phyloP scores from a whole-genome alignment of 2,888 invertebrate genomes.

The Caenorhabditis plicata region DNA sequence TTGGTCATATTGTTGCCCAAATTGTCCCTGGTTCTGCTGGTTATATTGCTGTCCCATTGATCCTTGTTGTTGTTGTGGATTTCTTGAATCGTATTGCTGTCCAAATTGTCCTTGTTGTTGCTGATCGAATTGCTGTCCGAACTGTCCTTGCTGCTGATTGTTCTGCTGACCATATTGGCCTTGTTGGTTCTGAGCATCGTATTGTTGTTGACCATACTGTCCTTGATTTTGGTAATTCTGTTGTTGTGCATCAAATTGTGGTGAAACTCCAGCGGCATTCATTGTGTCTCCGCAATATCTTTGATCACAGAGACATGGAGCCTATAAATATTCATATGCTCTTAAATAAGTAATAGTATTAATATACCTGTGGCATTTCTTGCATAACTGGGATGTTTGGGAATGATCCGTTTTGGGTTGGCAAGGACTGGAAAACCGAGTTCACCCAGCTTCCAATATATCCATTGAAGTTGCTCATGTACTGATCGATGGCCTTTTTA shows the following conservation, averaged over 20 bases:
- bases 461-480: slow-evolving; percentile 42
- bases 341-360: background rate
- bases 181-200: slow-evolving; percentile 6
- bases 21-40: background rate
- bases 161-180: slow-evolving; percentile 4
- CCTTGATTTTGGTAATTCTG: slow-evolving; percentile 25
- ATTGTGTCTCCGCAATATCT: slow-evolving; percentile 35
- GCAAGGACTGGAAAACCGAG: slow-evolving; percentile 37
- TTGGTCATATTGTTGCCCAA: background rate
- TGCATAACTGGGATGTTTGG: slow-evolving; percentile 42
- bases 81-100: no score
- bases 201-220: slow-evolving; percentile 8
- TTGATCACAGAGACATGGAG: slow-evolving; percentile 43
- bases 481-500: slow-evolving; percentile 33
- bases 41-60: background rate
- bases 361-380: slow-evolving; percentile 34
- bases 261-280: slow-evolving; percentile 18
- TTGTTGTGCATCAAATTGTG: slow-evolving; percentile 22
- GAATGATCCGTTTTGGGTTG: slow-evolving; percentile 29
- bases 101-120: no score
- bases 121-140: background rate
- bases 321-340: slow-evolving; percentile 19
- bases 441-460: slow-evolving; percentile 45
- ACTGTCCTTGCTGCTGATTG: background rate
- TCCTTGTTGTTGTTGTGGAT: background rate